Conservation (phyloP, 2,888 invertebrate species). For the Cataglyphis livida region DNA sequence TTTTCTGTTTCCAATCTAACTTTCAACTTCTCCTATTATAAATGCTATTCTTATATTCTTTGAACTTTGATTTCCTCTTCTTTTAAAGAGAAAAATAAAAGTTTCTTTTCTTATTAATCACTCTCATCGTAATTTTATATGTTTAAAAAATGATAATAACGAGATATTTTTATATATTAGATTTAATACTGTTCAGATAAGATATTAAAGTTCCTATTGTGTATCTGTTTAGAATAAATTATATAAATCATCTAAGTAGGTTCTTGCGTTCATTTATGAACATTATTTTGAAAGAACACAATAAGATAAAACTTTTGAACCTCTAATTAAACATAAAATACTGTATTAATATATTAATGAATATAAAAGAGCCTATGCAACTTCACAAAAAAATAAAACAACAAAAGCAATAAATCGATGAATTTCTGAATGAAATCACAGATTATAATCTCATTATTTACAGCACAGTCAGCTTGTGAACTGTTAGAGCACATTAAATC, state of each 20-base stretch:
- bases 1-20: not conserved
- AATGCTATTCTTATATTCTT: not conserved
- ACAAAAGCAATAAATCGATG: not conserved
- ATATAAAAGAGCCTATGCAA: not conserved
- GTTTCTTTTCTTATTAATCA: not conserved
- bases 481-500: not conserved
- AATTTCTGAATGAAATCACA: not conserved
- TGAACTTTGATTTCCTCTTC: not conserved
- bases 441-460: constrained; percentile 11
- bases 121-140: not conserved
- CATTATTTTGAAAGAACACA: not conserved
- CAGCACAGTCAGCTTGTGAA: not conserved
- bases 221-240: not conserved
- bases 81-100: not conserved
- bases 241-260: not conserved
- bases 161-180: not conserved
- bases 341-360: not conserved
- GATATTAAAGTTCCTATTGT: not conserved
- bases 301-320: not conserved
- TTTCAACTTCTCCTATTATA: not conserved
- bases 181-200: not conserved
- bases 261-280: not conserved
- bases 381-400: not conserved
- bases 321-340: constrained; percentile 4
- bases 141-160: constrained; percentile 2